Evolutionary conservation across 2,797 vertebrate genomes (phyloP).

Genomic region (Peromyscus eremicus): DNA sequence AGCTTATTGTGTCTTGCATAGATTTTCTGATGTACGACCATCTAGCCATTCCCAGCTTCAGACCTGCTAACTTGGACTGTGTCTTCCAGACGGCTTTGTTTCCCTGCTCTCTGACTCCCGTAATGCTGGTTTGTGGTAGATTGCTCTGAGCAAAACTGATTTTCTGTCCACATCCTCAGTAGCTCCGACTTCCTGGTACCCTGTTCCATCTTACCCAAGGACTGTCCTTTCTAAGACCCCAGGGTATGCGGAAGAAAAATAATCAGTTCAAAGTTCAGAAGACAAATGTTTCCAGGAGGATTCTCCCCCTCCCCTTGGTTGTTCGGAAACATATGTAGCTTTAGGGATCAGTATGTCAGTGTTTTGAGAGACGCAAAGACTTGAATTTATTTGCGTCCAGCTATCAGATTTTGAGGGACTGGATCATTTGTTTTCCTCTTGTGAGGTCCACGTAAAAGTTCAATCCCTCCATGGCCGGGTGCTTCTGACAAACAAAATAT

Average conservation of each 20-base stretch:
- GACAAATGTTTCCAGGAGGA: constrained; percentile 71
- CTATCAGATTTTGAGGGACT: constrained; percentile 85
- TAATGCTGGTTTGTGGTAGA: not conserved
- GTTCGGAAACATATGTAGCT: constrained; percentile 70
- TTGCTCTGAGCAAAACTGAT: constrained; percentile 1
- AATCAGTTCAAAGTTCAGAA: constrained; percentile 84
- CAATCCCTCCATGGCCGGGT: constrained; percentile 83
- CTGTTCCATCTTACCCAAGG: constrained; percentile 81
- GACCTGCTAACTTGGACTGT: not conserved
- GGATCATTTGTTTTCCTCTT: constrained; percentile 86
- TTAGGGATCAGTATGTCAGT: constrained; percentile 78
- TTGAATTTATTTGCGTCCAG: constrained; percentile 85
- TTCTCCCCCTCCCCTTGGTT: constrained; percentile 75
- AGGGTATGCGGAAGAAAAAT: constrained; percentile 82
- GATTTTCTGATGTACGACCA: not conserved
- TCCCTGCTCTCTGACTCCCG: not conserved
- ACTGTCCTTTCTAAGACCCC: constrained; percentile 85
- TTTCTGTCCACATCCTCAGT: constrained; percentile 73
- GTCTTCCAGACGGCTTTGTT: not conserved
- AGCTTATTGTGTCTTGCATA: not conserved
- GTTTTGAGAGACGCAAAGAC: constrained; percentile 86
- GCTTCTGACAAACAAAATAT: constrained; percentile 88
- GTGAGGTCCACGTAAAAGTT: constrained; percentile 92
- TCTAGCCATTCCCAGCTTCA: not conserved
- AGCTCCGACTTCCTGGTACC: constrained; percentile 65